Percentiles rank a stretch among this genome's conserved stretches.
Conservation (phyloP, 2,888 invertebrate species). For the Macrophya annulata region DNA sequence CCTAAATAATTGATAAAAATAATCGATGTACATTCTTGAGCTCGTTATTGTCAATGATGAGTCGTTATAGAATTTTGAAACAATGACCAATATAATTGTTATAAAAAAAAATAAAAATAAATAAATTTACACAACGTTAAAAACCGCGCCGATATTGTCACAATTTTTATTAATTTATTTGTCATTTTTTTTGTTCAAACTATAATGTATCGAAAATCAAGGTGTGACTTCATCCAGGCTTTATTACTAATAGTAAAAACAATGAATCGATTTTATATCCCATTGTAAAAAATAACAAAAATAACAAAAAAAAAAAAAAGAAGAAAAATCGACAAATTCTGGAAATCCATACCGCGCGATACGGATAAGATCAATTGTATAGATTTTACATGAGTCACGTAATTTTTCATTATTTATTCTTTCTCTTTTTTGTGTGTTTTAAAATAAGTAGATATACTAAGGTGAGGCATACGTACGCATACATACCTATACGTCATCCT, state of each 20-base stretch:
- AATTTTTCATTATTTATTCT: neutral
- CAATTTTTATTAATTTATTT: neutral
- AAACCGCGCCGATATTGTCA: neutral
- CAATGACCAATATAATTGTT: too few relatives aligned
- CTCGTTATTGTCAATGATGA: neutral
- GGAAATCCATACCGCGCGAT: neutral
- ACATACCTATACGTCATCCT: neutral
- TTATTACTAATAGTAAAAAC: neutral
- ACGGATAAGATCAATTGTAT: neutral
- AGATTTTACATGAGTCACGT: neutral
- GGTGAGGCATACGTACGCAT: neutral
- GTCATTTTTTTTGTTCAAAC: neutral
- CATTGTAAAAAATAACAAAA: neutral
- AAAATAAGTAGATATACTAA: neutral
- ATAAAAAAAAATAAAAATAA: too few relatives aligned
- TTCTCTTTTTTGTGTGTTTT: neutral
- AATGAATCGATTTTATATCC: constrained; percentile 2
- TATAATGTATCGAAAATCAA: neutral
- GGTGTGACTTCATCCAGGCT: neutral
- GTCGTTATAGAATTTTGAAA: too few relatives aligned
- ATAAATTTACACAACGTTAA: too few relatives aligned
- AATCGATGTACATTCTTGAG: neutral
- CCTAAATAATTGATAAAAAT: neutral
- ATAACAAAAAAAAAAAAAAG: too few relatives aligned
- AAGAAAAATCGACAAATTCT: neutral